Percentiles rank a stretch among this genome's conserved stretches.
Evolutionary conservation across 2,888 invertebrate species (phyloP).

Genomic region (Phyllotreta striolata): DNA sequence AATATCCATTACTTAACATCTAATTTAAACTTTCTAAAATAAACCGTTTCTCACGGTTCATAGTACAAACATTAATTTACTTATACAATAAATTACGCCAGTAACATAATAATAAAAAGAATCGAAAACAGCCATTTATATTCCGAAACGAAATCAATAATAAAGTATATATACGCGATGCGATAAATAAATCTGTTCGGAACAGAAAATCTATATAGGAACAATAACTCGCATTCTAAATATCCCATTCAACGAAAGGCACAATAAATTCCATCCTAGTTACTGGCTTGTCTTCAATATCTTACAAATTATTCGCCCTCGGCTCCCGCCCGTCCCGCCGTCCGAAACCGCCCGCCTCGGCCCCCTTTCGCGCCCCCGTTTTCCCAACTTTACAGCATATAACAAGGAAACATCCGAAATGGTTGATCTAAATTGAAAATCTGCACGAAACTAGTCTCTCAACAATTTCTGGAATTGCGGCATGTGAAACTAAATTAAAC

Average conservation of each 20-base stretch:
- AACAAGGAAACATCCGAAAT: slow-evolving; percentile 43
- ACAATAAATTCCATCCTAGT: slow-evolving; percentile 24
- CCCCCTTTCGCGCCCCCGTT: not conserved
- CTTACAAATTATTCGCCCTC: slow-evolving; percentile 26
- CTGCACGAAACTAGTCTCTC: slow-evolving; percentile 37
- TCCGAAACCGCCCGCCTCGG: not conserved
- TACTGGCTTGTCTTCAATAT: slow-evolving; percentile 28
- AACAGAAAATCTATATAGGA: no score
- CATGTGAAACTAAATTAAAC: slow-evolving; percentile 38
- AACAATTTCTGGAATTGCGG: slow-evolving; percentile 37
- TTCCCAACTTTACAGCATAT: slow-evolving; percentile 12
- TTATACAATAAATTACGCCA: no score
- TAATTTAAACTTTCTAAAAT: no score
- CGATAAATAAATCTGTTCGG: no score
- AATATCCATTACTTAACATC: no score
- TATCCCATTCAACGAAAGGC: slow-evolving; percentile 12
- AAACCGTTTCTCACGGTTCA: no score
- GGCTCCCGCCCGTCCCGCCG: slow-evolving; percentile 6
- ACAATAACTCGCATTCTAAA: slow-evolving; percentile 8
- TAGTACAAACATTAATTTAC: no score
- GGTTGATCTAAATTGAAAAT: slow-evolving; percentile 39
- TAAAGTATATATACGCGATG: no score
- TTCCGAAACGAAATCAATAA: no score
- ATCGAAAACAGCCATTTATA: no score
- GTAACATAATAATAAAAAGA: no score